Percentiles rank a stretch among this genome's conserved stretches.
These are phyloP conservation scores for Dendronephthya gigantea DNA, from an alignment of 64 coral and sea anemone genomes.

Conservation along the genomic window DNA sequence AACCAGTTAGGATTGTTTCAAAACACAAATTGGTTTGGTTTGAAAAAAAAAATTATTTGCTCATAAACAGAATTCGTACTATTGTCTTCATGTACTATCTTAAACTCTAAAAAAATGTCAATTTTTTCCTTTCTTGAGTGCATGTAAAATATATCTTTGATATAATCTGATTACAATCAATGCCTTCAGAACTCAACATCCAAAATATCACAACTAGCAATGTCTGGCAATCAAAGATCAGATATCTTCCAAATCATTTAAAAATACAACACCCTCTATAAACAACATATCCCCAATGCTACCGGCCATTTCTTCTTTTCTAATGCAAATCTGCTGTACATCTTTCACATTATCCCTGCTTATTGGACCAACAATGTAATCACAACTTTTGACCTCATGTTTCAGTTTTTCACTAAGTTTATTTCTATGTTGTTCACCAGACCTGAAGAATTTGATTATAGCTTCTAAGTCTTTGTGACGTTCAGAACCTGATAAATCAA, in stretches of 20 bases:
- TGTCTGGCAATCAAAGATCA: too few species aligned
- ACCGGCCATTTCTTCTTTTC: not conserved
- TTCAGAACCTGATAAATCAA: not conserved
- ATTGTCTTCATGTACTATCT: too few species aligned
- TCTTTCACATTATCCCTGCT: not conserved
- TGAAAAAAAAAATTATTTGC: too few species aligned
- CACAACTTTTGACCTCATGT: constrained; percentile 2
- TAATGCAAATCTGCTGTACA: not conserved
- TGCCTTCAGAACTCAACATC: too few species aligned
- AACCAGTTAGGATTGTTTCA: too few species aligned
- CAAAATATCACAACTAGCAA: too few species aligned
- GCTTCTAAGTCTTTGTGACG: not conserved
- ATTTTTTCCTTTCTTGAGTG: too few species aligned
- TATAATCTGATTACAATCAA: too few species aligned
- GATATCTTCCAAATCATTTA: not conserved
- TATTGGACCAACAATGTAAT: constrained; percentile 47
- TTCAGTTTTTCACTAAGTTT: not conserved
- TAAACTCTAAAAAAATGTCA: too few species aligned
- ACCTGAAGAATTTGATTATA: not conserved
- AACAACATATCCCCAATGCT: not conserved
- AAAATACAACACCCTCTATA: not conserved
- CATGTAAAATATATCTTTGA: too few species aligned
- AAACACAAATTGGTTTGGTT: too few species aligned
- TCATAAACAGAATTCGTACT: too few species aligned
- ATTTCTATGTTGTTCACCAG: constrained; percentile 4